Conservation (phyloP, 1,140 invertebrate genomes). For the Macrosteles quadrilineatus region DNA sequence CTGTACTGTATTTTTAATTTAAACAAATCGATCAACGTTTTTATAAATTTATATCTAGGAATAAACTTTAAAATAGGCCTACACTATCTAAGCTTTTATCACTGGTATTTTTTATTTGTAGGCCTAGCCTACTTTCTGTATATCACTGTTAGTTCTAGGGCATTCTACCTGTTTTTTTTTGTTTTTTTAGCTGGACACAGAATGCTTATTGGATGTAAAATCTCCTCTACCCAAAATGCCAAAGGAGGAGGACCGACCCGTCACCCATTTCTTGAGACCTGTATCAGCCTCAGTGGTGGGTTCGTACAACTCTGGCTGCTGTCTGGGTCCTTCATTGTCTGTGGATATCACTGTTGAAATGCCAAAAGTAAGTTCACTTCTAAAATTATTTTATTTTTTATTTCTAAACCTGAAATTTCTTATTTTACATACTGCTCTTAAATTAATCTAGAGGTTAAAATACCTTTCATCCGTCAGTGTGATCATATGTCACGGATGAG, state of each 20-base stretch:
- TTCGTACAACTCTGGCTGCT: slow-evolving; percentile 60
- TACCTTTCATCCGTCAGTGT: no score
- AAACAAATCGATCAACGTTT: no score
- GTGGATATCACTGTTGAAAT: slow-evolving; percentile 70
- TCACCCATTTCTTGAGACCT: slow-evolving; percentile 64
- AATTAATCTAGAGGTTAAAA: no score
- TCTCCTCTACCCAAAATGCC: slow-evolving; percentile 46
- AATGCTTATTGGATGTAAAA: slow-evolving; percentile 44
- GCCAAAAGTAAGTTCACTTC: slow-evolving; percentile 53
- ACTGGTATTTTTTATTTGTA: no score
- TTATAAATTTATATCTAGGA: no score
- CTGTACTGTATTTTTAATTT: no score
- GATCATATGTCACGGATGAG: no score
- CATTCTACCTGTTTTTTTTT: slow-evolving; percentile 41
- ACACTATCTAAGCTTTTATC: no score
- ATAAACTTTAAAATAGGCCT: no score
- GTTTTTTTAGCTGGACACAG: slow-evolving; percentile 42
- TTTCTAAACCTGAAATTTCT: not conserved
- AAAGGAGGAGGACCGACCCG: slow-evolving; percentile 41
- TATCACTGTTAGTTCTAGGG: no score
- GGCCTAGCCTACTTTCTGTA: no score
- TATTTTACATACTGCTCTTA: no score
- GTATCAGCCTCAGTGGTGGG: slow-evolving; percentile 61
- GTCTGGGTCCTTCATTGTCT: slow-evolving; percentile 60
- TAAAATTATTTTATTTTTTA: not conserved